Percentiles rank a stretch among this genome's conserved stretches.
phyloP scores from a whole-genome alignment of 2,797 vertebrate species.

The Enoplosus armatus region DNA sequence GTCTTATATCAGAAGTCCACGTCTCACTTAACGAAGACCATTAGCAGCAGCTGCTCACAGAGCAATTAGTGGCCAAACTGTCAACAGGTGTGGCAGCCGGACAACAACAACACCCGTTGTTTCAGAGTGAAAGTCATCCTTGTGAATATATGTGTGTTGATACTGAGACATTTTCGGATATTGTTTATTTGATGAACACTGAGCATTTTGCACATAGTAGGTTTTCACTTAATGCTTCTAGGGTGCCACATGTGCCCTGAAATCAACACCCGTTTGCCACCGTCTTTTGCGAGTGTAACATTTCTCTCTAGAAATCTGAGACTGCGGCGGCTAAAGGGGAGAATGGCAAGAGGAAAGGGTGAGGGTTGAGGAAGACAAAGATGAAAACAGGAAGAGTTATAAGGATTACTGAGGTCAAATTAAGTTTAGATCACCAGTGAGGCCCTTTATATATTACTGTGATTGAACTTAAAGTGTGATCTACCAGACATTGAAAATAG shows the following conservation, averaged over 20 bases:
- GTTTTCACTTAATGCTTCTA: background rate
- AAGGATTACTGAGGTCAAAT: conserved; percentile 8
- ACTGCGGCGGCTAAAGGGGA: conserved; percentile 17
- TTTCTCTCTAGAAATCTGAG: conserved; percentile 55
- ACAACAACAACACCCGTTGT: conserved; percentile 1
- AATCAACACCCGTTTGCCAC: conserved; percentile 42
- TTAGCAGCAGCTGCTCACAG: conserved; percentile 50
- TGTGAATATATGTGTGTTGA: background rate
- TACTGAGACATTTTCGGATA: background rate
- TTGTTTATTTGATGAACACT: background rate
- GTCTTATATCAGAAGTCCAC: conserved; percentile 7
- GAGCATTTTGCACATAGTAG: background rate
- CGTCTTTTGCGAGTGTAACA: conserved; percentile 43
- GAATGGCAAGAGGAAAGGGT: conserved; percentile 15
- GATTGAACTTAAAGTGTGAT: conserved; percentile 2
- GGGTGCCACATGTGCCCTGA: conserved; percentile 16
- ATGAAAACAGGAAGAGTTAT: conserved; percentile 12
- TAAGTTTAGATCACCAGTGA: background rate
- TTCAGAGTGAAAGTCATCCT: background rate
- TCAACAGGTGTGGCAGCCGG: conserved; percentile 55
- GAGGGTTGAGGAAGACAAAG: conserved; percentile 19
- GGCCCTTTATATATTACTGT: no score
- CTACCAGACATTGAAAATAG: background rate
- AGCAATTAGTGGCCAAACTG: conserved; percentile 44
- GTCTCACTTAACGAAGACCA: conserved; percentile 15